phyloP scores from a whole-genome alignment of 2,888 invertebrate species.

The Chelonus formosanus region DNA sequence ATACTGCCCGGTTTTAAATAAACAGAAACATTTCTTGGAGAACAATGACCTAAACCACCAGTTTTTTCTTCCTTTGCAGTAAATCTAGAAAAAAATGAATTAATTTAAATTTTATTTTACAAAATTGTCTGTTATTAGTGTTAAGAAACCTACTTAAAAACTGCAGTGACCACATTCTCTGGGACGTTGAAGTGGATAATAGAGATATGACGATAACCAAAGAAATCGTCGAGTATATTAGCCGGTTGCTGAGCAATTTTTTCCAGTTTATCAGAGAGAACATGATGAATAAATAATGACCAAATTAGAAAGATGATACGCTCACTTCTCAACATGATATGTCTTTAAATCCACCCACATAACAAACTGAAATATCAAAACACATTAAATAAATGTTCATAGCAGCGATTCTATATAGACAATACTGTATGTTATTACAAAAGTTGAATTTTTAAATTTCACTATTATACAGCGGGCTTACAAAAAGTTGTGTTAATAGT shows the following conservation, averaged over 20 bases:
- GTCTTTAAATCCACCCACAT: constrained; percentile 44
- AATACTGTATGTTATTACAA: no score
- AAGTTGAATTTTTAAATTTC: no score
- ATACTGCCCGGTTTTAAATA: constrained; percentile 83
- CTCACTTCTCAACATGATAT: constrained; percentile 40
- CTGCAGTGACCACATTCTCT: constrained; percentile 65
- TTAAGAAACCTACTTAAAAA: constrained; percentile 59
- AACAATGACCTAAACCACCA: constrained; percentile 70
- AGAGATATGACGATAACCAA: constrained; percentile 70
- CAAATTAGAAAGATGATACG: constrained; percentile 47
- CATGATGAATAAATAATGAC: constrained; percentile 46
- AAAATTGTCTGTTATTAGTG: not conserved
- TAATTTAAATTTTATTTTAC: not conserved
- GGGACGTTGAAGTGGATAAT: constrained; percentile 70
- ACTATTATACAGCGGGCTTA: no score
- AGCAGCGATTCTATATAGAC: no score
- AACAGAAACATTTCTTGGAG: constrained; percentile 72
- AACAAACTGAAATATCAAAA: constrained; percentile 40
- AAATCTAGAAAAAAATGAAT: constrained; percentile 47
- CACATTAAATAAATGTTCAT: no score
- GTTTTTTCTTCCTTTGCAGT: constrained; percentile 56
- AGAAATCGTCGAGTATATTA: constrained; percentile 67
- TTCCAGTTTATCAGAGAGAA: constrained; percentile 49
- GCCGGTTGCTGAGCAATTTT: constrained; percentile 64
- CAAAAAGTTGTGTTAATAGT: no score